These are phyloP conservation scores for Thaumatotibia leucotreta DNA, from an alignment of 1,140 invertebrate genomes.

Conservation along the genomic window DNA sequence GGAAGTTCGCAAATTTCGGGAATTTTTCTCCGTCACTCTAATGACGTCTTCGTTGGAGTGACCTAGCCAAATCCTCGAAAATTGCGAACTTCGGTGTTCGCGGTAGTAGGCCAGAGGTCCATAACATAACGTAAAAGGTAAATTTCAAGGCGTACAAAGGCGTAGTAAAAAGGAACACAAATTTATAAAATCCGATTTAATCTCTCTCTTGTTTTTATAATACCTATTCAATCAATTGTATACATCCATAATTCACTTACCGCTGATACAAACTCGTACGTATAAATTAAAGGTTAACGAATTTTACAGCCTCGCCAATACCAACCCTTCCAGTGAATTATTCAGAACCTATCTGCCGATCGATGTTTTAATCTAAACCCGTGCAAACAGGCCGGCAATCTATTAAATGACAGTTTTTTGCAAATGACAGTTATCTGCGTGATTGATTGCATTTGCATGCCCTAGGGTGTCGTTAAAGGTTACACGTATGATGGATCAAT, in stretches of 20 bases:
- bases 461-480: background rate
- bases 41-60: no score
- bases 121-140: no score
- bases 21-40: no score
- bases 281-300: background rate
- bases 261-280: background rate
- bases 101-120: no score
- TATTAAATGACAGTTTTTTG: background rate
- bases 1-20: no score
- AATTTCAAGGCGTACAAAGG: no score
- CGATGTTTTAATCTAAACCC: slow-evolving; percentile 45
- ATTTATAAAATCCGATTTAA: no score
- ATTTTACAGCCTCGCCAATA: background rate
- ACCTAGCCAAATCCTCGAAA: no score
- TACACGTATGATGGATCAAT: background rate
- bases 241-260: background rate
- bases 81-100: no score
- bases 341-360: slow-evolving; percentile 25
- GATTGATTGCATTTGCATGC: slow-evolving; percentile 62
- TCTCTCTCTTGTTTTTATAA: no score
- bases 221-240: no score
- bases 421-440: slow-evolving; percentile 59
- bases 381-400: slow-evolving; percentile 38
- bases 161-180: no score
- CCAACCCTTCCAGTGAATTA: slow-evolving; percentile 19